Evolutionary conservation across 2,888 invertebrate genomes (phyloP).

Genomic region (Furcula furcula): DNA sequence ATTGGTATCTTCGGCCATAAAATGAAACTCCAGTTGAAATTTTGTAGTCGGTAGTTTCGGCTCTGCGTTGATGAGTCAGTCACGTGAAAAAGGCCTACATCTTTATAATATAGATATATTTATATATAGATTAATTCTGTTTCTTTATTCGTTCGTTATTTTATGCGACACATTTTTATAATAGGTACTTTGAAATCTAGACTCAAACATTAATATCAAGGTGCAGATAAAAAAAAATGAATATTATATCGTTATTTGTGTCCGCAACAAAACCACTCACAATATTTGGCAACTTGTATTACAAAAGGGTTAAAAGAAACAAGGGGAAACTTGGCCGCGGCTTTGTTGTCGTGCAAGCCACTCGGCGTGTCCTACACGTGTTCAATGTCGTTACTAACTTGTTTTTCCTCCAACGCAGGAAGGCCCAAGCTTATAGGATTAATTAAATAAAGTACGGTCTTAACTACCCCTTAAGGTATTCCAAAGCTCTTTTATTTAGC

Average conservation of each 20-base stretch:
- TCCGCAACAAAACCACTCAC: not conserved
- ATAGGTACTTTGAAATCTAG: too few species aligned
- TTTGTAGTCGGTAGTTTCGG: too few species aligned
- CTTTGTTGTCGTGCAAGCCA: not conserved
- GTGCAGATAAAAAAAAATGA: too few species aligned
- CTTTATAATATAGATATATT: too few species aligned
- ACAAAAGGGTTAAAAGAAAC: not conserved
- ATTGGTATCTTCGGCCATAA: too few species aligned
- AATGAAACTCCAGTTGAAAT: too few species aligned
- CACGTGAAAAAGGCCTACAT: too few species aligned
- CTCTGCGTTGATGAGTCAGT: too few species aligned
- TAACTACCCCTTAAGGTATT: not conserved
- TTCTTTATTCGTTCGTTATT: too few species aligned
- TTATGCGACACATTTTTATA: too few species aligned
- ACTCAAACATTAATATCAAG: too few species aligned
- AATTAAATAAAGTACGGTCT: not conserved
- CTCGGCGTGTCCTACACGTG: not conserved
- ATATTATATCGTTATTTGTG: not conserved
- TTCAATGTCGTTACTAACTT: not conserved
- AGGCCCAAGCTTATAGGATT: not conserved
- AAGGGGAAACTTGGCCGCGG: not conserved
- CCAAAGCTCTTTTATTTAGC: not conserved
- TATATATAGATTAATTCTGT: too few species aligned
- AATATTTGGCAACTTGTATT: conserved; percentile 1
- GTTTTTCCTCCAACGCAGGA: not conserved